A percentile compares a stretch with the other conserved stretches of the same genome.
Conservation (phyloP, 2,888 invertebrate species). For the Petrolisthes cinctipes region DNA sequence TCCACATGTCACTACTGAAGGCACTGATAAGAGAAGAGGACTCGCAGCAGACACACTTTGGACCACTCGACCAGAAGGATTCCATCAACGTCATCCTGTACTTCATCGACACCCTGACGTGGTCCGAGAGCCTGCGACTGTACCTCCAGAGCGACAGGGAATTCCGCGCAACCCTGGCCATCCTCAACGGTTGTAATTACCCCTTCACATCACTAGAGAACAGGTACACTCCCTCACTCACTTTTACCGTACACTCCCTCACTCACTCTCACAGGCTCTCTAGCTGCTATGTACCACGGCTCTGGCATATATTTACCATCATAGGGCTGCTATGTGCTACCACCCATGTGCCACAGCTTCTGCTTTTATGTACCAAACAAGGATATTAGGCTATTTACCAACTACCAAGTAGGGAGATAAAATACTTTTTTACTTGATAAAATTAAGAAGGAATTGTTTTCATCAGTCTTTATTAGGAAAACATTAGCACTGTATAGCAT, state of each 20-base stretch:
- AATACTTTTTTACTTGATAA: too few species aligned
- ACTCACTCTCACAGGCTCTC: background rate
- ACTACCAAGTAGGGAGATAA: too few species aligned
- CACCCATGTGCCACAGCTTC: too few species aligned
- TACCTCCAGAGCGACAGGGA: constrained; percentile 89
- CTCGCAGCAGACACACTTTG: constrained; percentile 93
- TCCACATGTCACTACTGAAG: constrained; percentile 93
- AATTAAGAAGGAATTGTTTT: too few species aligned
- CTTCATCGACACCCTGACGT: constrained; percentile 94
- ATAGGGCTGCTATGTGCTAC: too few species aligned
- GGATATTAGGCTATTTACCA: too few species aligned
- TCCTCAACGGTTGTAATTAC: constrained; percentile 71
- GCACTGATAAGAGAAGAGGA: constrained; percentile 93
- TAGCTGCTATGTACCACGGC: too few species aligned
- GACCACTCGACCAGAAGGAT: constrained; percentile 96
- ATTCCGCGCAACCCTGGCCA: constrained; percentile 69
- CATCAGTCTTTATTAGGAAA: too few species aligned
- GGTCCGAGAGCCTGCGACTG: constrained; percentile 91
- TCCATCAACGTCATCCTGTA: constrained; percentile 94
- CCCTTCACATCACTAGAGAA: constrained; percentile 79
- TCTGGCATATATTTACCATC: too few species aligned
- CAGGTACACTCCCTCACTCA: constrained; percentile 40
- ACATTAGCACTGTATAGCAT: too few species aligned
- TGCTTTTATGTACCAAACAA: too few species aligned
- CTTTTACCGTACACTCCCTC: background rate